phyloP scores from a whole-genome alignment of 53 echinoderm and acorn worm species.

The Henricia sp. region DNA sequence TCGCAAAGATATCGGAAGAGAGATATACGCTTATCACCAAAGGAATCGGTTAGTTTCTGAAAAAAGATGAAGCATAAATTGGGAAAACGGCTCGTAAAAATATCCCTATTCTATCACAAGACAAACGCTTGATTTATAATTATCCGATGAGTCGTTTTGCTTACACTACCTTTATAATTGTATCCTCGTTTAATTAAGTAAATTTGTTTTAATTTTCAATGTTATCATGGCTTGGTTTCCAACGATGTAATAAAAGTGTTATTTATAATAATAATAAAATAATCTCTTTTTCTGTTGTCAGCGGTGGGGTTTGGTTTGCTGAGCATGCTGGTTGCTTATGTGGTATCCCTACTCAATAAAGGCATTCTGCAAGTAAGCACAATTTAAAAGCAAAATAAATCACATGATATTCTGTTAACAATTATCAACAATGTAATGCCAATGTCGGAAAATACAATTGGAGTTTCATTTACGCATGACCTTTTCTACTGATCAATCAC shows the following conservation, averaged over 20 bases:
- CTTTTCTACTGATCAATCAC: too few relatives aligned
- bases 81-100: not conserved
- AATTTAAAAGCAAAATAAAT: not conserved
- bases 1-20: constrained; percentile 16
- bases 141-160: too few relatives aligned
- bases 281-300: not conserved
- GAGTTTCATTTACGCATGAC: too few relatives aligned
- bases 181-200: not conserved
- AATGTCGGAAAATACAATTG: not conserved
- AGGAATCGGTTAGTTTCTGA: constrained; percentile 31
- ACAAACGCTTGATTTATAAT: too few relatives aligned
- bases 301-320: constrained; percentile 41
- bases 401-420: not conserved
- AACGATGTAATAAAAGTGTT: too few relatives aligned
- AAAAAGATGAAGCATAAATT: not conserved
- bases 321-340: constrained; percentile 36
- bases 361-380: constrained; percentile 50
- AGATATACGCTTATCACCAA: constrained; percentile 54
- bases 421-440: not conserved
- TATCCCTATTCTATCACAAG: not conserved
- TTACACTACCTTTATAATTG: not conserved
- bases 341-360: constrained; percentile 39
- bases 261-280: too few relatives aligned
- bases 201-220: not conserved
- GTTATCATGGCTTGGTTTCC: too few relatives aligned